Percentiles rank a stretch among this genome's conserved stretches.
phyloP scores from a whole-genome alignment of 1,140 invertebrate genomes.

The Danaus melanippus region DNA sequence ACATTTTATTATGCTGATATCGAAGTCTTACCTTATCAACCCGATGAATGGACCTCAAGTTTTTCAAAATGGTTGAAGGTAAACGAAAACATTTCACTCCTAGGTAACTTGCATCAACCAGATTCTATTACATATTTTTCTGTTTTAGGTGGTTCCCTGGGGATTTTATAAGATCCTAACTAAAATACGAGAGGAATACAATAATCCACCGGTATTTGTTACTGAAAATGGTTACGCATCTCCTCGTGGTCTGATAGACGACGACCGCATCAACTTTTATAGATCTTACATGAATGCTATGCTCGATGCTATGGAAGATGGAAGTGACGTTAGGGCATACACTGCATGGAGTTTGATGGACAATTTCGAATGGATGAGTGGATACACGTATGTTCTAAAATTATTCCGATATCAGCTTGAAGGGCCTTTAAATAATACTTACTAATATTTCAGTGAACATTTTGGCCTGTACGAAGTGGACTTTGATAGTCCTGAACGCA shows the following conservation, averaged over 20 bases:
- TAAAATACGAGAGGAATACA: neutral
- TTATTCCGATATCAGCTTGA: too few species aligned
- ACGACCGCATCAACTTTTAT: constrained; percentile 37
- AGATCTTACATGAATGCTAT: constrained; percentile 76
- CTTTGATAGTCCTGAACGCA: constrained; percentile 74
- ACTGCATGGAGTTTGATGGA: constrained; percentile 83
- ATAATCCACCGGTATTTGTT: constrained; percentile 71
- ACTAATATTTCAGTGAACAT: constrained; percentile 64
- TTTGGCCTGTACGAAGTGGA: constrained; percentile 84
- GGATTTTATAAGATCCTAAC: too few species aligned
- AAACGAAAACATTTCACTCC: neutral
- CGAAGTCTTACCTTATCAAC: constrained; percentile 17
- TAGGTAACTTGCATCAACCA: neutral
- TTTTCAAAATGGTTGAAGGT: constrained; percentile 28
- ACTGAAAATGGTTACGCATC: constrained; percentile 80
- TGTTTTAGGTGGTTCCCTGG: neutral
- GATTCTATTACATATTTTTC: neutral
- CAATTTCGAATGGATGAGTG: constrained; percentile 82
- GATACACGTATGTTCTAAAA: constrained; percentile 69
- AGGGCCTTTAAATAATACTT: too few species aligned
- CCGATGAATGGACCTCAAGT: constrained; percentile 23
- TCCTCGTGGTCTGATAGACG: constrained; percentile 27
- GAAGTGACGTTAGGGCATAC: constrained; percentile 77
- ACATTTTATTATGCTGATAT: constrained; percentile 39
- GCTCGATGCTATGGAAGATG: constrained; percentile 77